phyloP scores from a whole-genome alignment of 2,888 invertebrate genomes.

The Eulithis prunata region DNA sequence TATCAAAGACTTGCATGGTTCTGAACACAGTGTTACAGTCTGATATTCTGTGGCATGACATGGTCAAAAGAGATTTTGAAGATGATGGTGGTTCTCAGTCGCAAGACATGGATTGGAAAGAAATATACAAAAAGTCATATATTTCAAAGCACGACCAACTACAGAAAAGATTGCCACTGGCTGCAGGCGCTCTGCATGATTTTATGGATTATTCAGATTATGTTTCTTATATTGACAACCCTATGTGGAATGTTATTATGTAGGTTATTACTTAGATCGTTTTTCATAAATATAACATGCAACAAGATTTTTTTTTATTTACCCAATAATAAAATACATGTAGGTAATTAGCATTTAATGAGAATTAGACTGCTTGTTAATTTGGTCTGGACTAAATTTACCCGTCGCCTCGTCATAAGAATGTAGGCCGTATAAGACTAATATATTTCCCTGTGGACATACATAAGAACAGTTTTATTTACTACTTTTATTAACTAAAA shows the following conservation, averaged over 20 bases:
- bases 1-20: constrained; percentile 63
- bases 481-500: no score
- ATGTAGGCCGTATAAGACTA: no score
- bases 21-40: constrained; percentile 58
- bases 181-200: constrained; percentile 62
- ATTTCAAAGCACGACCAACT: constrained; percentile 45
- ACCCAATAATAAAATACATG: not conserved
- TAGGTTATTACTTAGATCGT: constrained; percentile 18
- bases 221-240: constrained; percentile 69
- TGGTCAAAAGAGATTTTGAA: constrained; percentile 66
- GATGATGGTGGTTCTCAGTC: constrained; percentile 34
- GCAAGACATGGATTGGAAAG: constrained; percentile 59
- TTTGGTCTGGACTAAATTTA: no score
- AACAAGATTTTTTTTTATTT: not conserved
- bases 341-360: not conserved
- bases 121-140: constrained; percentile 59
- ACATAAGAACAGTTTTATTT: no score
- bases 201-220: constrained; percentile 68
- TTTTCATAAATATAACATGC: constrained; percentile 33
- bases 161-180: constrained; percentile 36
- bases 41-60: constrained; percentile 67
- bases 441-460: no score
- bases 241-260: constrained; percentile 64
- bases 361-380: no score
- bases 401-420: no score